A percentile compares a stretch with the other conserved stretches of the same genome.
Conservation (phyloP, 1,140 invertebrate genomes). For the Camponotus floridanus region DNA sequence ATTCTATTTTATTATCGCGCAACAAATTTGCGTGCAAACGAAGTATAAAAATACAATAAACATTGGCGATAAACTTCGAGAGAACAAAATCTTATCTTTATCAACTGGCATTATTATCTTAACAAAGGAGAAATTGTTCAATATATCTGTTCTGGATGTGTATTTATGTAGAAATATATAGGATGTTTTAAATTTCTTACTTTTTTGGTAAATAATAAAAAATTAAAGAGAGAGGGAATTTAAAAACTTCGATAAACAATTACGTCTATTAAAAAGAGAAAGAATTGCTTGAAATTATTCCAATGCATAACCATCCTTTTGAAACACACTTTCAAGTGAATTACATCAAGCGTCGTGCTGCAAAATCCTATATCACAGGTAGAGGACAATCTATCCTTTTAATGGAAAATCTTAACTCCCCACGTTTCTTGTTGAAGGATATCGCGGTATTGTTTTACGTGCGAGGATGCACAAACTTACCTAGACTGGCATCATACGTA, state of each 20-base stretch:
- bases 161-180: neutral
- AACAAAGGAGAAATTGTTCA: neutral
- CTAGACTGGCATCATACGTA: constrained; percentile 95
- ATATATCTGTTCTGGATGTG: neutral
- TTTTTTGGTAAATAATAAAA: neutral
- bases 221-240: neutral
- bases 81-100: neutral
- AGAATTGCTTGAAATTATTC: neutral
- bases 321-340: neutral
- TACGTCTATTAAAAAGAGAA: neutral
- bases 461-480: constrained; percentile 86
- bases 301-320: neutral
- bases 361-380: neutral
- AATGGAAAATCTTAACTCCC: constrained; percentile 12
- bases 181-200: neutral
- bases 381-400: neutral
- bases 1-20: neutral
- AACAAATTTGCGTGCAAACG: neutral
- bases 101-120: neutral
- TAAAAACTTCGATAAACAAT: neutral
- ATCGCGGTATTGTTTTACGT: constrained; percentile 4
- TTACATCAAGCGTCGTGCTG: neutral
- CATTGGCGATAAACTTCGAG: neutral
- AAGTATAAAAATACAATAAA: neutral
- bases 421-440: neutral